phyloP scores from a whole-genome alignment of 2,888 invertebrate species.

The Pasiphila rectangulata region DNA sequence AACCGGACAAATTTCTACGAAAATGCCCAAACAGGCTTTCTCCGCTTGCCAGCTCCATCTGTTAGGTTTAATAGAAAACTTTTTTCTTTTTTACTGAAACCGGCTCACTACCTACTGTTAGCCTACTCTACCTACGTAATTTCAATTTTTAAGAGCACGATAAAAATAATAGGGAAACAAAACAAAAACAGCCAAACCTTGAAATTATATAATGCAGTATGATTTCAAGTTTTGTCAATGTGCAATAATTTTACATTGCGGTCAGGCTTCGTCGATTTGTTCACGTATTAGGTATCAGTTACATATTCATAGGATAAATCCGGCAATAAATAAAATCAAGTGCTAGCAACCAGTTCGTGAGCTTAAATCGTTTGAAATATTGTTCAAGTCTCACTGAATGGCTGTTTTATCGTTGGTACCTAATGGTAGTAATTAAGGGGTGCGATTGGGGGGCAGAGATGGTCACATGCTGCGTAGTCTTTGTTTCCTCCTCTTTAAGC shows the following conservation, averaged over 20 bases:
- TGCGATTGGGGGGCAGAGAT: not conserved
- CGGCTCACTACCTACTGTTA: no score
- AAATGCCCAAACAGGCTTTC: no score
- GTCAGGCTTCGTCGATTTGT: slow-evolving; percentile 3
- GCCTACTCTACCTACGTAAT: no score
- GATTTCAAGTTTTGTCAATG: no score
- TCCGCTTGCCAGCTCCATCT: no score
- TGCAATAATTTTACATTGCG: not conserved
- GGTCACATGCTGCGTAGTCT: not conserved
- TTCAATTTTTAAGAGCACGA: not conserved
- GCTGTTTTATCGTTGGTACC: slow-evolving; percentile 6
- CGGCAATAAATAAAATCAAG: slow-evolving; percentile 22
- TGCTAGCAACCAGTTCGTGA: slow-evolving; percentile 11
- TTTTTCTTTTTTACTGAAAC: no score
- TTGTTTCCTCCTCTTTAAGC: not conserved
- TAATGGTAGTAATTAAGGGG: not conserved
- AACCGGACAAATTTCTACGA: no score
- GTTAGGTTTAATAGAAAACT: no score
- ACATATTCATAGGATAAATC: slow-evolving; percentile 16
- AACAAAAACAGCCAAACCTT: no score
- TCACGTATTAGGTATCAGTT: not conserved
- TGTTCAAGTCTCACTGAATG: slow-evolving; percentile 9
- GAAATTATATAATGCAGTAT: no score
- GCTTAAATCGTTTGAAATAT: slow-evolving; percentile 15
- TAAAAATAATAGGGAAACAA: not conserved